Conservation (phyloP, 2,888 invertebrate species). For the Clivina fossor region DNA sequence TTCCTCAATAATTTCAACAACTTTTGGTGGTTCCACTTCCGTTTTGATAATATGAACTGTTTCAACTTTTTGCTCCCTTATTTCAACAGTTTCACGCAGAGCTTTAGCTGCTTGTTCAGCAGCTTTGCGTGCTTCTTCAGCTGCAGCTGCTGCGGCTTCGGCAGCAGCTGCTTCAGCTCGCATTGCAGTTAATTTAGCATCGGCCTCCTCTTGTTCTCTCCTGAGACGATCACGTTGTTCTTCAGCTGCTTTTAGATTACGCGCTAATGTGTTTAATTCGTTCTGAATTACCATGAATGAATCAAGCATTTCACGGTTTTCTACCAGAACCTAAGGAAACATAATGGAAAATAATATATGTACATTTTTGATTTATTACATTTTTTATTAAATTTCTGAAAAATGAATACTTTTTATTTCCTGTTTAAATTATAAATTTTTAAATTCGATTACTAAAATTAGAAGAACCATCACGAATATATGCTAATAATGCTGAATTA, state of each 20-base stretch:
- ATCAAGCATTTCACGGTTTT: slow-evolving; percentile 68
- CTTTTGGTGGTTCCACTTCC: slow-evolving; percentile 35
- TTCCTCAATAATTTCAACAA: slow-evolving; percentile 45
- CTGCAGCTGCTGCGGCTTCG: slow-evolving; percentile 38
- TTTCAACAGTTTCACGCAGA: slow-evolving; percentile 33
- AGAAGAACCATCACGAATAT: too few species aligned
- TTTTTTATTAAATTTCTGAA: too few species aligned
- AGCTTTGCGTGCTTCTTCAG: slow-evolving; percentile 32
- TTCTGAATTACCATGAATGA: slow-evolving; percentile 64
- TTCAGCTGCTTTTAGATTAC: slow-evolving; percentile 59
- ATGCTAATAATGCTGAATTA: too few species aligned
- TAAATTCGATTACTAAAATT: too few species aligned
- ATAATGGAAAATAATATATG: slow-evolving; percentile 14
- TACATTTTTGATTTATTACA: not conserved
- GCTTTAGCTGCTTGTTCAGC: slow-evolving; percentile 30
- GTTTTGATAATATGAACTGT: slow-evolving; percentile 28
- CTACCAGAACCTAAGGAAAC: slow-evolving; percentile 55
- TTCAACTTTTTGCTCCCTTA: slow-evolving; percentile 35
- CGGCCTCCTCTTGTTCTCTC: slow-evolving; percentile 55
- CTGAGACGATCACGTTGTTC: slow-evolving; percentile 54
- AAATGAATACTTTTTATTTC: too few species aligned
- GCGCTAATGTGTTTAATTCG: slow-evolving; percentile 61
- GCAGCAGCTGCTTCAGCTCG: slow-evolving; percentile 38
- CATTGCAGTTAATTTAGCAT: slow-evolving; percentile 52
- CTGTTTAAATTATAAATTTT: too few species aligned